Evolutionary conservation across 2,113 vertebrate genomes (phyloP), one percentile per base, ranked within the genome.

Genomic region (Vombatus ursinus): DNA sequence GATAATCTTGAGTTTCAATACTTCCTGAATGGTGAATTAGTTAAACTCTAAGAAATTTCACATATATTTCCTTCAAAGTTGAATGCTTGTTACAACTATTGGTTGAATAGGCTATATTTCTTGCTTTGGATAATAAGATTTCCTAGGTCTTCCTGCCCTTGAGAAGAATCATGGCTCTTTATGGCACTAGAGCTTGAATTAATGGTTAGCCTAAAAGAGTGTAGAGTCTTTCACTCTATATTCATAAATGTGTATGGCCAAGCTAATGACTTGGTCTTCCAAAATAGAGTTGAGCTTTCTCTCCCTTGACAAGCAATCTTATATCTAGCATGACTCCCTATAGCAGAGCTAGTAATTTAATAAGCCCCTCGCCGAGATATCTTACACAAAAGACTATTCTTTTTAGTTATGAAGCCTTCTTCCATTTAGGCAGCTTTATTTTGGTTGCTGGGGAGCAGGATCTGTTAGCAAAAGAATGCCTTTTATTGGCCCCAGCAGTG

Each of bases 211-310:
- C 25, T 90, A 8, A 95, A 77, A 91, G 44, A 57, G 14, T 92
- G 94, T 95, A 95, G 12, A 61, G 44, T 93, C 37, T 93, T 89
- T 91, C 94, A 57, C 89, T 77, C 89, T 91, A 91, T n/a, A 54
- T 3, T 31, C 44, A 22, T 91, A 0, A 92, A 96, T 91, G 48
- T 96, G 8, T 3, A 96, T 90, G n/a, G 3, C 52, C 53, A n/a
- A 61, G 52, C n/a, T 92, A 9, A 52, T 92, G 91, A 92, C 19
- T 47, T 92, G 90, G 19, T 50, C 11, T n/a, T 68, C 31, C 94
- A 91, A 77, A 90, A 37, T 92, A 28, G 7, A 91, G 23, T 0
- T 84, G 25, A 53, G 8, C 9, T 22, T 93, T 91, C 95, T 95
- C 14, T 26, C n/a, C 25, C 91, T 31, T 89, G 9, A 68, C 91